These are phyloP conservation scores for Columba livia DNA, from an alignment of 2,113 vertebrate genomes.

Conservation along the genomic window DNA sequence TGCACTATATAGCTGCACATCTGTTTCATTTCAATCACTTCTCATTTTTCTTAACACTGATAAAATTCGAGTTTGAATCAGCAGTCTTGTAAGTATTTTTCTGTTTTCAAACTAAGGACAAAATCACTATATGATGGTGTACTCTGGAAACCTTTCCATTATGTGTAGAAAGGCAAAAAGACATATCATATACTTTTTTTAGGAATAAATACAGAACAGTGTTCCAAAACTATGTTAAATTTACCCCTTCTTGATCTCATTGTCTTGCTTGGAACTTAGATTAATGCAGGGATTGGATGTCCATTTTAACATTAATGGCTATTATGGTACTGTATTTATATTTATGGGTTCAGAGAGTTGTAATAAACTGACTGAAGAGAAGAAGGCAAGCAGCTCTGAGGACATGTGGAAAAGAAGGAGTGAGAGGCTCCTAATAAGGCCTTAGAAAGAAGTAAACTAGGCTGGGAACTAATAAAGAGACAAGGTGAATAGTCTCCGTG, in stretches of 20 bases:
- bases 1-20: background rate
- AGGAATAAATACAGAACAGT: background rate
- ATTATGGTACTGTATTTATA: background rate
- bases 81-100: background rate
- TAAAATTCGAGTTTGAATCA: background rate
- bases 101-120: background rate
- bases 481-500: background rate
- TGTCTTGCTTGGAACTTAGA: background rate
- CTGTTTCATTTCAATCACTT: background rate
- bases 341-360: background rate
- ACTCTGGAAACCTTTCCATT: background rate
- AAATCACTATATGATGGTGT: background rate
- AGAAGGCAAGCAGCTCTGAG: background rate
- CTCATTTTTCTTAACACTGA: background rate
- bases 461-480: background rate
- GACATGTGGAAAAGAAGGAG: background rate
- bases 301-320: background rate
- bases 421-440: background rate
- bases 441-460: background rate
- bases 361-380: background rate
- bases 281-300: background rate
- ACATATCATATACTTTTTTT: fast-evolving
- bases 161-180: background rate
- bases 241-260: background rate
- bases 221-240: background rate